These are phyloP conservation scores for Hestina assimilis DNA, from an alignment of 1,140 invertebrate genomes.

Conservation along the genomic window DNA sequence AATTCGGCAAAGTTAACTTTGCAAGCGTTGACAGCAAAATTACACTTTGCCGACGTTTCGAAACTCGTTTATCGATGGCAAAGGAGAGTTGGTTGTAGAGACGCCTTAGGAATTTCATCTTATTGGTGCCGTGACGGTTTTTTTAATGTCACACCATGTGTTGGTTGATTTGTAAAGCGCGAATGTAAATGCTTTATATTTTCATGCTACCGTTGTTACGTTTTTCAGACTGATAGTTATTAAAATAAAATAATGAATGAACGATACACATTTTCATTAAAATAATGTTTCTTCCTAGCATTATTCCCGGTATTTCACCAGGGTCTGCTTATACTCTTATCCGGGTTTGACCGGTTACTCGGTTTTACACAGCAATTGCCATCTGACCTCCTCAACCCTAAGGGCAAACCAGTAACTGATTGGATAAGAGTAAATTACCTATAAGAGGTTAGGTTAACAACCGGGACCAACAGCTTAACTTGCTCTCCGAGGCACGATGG, in stretches of 20 bases:
- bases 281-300: no score
- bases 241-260: neutral
- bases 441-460: no score
- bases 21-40: conserved; percentile 30
- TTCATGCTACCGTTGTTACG: neutral
- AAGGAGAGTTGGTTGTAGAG: conserved; percentile 32
- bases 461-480: no score
- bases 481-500: no score
- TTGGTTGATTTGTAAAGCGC: conserved; percentile 42
- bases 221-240: neutral
- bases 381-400: no score
- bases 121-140: conserved; percentile 57
- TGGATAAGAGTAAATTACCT: no score
- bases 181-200: conserved; percentile 14
- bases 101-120: conserved; percentile 55
- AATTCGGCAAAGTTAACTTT: conserved; percentile 59
- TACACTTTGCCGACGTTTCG: conserved; percentile 27
- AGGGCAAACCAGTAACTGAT: no score
- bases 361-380: no score
- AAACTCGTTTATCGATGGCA: conserved; percentile 32
- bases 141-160: conserved; percentile 53
- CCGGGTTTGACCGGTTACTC: no score
- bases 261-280: neutral
- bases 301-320: no score
- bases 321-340: no score